Evolutionary conservation across 2,113 vertebrate species (phyloP), one percentile per base, ranked within the genome.

Genomic region (Catagonus wagneri): DNA sequence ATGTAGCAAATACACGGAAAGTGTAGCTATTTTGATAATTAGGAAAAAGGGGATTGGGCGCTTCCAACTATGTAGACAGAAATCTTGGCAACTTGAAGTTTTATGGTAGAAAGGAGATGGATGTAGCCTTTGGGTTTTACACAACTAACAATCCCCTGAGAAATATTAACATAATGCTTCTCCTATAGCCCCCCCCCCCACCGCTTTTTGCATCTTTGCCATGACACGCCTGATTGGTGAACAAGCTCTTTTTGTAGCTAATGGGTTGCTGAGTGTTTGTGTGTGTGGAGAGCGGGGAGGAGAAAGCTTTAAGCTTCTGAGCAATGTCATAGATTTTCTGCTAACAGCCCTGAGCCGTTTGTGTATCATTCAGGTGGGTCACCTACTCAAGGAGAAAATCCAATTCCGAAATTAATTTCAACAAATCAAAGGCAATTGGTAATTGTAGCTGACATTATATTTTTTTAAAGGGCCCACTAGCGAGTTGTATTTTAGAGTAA

Each of bases 391-490:
- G 16, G 27, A 87, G 81, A 83, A 89, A 85, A 78, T 68, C 80
- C 34, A 68, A 74, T 36, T 79, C 75, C 66, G 80, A 89, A 96
- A 97, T 90, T 75, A 81, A 84, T 95, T 94, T 44, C 68, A 78
- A 58, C 79, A 84, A 23, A 90, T 88, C 75, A 19, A 39, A 92
- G 61, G 60, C 89, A 83, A 32, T 58, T 32, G n/a, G 69, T 89
- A 12, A 71, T 95, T 72, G 54, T 66, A 60, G 23, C 29, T 93
- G 89, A 81, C 15, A 25, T 79, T 36, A 25, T 93, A 34, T 12
- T 52, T 66, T 85, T 68, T 68, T 68, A 94, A 87, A 92, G 63
- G 34, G 32, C 50, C 1, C 23, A 72, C 32, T 20, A 11, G 65
- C 36, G 78, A 88, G 91, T 88, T 95, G 50, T 61, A 74, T 94